Conservation (phyloP, 2,113 vertebrate species). For the Mastomys natalensis region DNA sequence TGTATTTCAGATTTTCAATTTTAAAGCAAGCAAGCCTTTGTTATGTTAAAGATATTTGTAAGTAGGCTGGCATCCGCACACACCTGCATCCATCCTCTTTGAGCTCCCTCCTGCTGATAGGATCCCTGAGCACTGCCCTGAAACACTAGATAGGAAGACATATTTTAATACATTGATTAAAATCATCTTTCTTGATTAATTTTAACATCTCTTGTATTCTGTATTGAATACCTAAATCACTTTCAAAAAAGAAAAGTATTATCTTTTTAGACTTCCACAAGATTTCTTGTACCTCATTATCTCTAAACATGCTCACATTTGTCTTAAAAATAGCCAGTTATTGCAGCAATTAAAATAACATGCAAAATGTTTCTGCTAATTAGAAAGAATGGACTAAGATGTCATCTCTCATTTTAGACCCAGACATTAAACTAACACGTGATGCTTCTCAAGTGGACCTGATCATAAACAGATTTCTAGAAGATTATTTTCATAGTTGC, state of each 20-base stretch:
- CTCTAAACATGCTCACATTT: constrained; percentile 51
- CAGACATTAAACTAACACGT: constrained; percentile 17
- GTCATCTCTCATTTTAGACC: background rate
- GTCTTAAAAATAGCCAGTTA: constrained; percentile 68
- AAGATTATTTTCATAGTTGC: background rate
- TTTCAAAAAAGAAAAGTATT: background rate
- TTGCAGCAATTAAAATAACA: constrained; percentile 61
- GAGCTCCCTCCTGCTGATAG: background rate
- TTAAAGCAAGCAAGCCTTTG: too few relatives aligned
- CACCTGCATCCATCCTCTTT: background rate
- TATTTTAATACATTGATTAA: background rate
- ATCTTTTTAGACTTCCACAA: constrained; percentile 12
- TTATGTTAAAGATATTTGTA: background rate
- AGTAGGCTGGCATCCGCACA: background rate
- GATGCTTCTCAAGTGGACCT: constrained; percentile 10
- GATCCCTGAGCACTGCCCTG: background rate
- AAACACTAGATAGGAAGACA: background rate
- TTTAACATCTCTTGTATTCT: background rate
- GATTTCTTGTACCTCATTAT: constrained; percentile 52
- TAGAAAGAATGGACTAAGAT: constrained; percentile 54
- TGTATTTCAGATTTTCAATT: background rate
- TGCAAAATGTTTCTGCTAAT: constrained; percentile 64
- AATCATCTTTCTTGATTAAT: constrained; percentile 8
- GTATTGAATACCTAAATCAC: background rate
- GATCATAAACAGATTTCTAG: constrained; percentile 28